phyloP scores from a whole-genome alignment of 2,113 vertebrate species.

The Melanotaenia duboulayi region DNA sequence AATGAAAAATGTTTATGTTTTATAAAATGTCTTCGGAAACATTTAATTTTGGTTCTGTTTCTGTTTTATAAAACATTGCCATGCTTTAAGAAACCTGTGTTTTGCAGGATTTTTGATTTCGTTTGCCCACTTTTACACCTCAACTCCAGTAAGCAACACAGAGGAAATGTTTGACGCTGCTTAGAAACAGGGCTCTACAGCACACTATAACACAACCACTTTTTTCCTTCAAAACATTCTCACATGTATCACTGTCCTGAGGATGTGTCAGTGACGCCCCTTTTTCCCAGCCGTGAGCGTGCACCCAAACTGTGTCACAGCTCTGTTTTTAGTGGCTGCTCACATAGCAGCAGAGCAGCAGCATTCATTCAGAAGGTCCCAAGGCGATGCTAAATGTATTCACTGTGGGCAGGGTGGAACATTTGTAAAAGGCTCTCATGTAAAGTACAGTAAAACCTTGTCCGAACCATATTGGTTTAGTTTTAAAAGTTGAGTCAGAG shows the following conservation, averaged over 20 bases:
- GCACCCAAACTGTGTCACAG: constrained; percentile 39
- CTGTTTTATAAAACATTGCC: no score
- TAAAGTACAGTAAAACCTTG: constrained; percentile 60
- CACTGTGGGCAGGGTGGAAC: constrained; percentile 38
- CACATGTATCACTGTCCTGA: constrained; percentile 14
- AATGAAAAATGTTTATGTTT: no score
- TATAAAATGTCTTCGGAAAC: no score
- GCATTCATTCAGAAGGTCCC: constrained; percentile 58
- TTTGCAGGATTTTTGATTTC: neutral
- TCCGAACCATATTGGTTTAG: constrained; percentile 50
- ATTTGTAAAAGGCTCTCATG: constrained; percentile 37
- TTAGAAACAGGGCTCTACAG: neutral
- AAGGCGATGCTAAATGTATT: constrained; percentile 41
- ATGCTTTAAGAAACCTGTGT: neutral
- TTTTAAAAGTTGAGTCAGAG: constrained; percentile 17
- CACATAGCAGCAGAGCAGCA: constrained; percentile 25
- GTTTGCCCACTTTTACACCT: neutral
- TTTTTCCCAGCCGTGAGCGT: constrained; percentile 32
- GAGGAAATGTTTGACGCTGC: neutral
- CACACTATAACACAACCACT: neutral
- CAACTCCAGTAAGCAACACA: neutral
- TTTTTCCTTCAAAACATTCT: constrained; percentile 1
- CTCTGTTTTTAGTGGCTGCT: constrained; percentile 50
- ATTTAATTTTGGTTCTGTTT: no score
- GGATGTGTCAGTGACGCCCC: constrained; percentile 49